Conservation (phyloP, 2,797 vertebrate genomes). For the Lithobates pipiens region DNA sequence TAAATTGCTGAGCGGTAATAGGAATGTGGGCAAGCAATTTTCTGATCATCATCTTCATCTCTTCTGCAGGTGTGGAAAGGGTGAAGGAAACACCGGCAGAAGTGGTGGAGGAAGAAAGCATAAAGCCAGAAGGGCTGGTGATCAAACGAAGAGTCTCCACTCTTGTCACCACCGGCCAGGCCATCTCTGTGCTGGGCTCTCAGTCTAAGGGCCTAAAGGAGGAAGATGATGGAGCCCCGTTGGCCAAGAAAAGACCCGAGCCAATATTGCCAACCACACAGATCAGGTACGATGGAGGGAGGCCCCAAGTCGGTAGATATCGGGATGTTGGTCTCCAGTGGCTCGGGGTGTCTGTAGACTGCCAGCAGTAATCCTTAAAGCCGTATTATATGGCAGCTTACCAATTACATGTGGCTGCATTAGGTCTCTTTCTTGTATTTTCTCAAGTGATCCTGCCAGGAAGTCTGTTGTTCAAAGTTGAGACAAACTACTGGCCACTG, state of each 20-base stretch:
- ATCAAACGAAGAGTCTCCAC: slow-evolving; percentile 86
- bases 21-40: too few species aligned
- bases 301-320: too few species aligned
- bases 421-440: too few species aligned
- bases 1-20: too few species aligned
- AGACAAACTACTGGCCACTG: too few species aligned
- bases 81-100: slow-evolving; percentile 85
- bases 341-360: too few species aligned
- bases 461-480: too few species aligned
- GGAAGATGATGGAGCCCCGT: slow-evolving; percentile 70
- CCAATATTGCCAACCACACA: slow-evolving; percentile 88
- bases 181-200: slow-evolving; percentile 89
- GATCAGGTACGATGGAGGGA: slow-evolving; percentile 79
- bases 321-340: too few species aligned
- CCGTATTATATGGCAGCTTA: too few species aligned
- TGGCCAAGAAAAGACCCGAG: slow-evolving; percentile 86
- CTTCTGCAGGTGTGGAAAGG: slow-evolving; percentile 84
- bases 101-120: slow-evolving; percentile 73
- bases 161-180: slow-evolving; percentile 79
- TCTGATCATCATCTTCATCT: not conserved
- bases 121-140: slow-evolving; percentile 77
- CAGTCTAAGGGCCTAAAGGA: slow-evolving; percentile 69
- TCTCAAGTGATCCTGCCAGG: too few species aligned
- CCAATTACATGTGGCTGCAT: too few species aligned
- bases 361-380: too few species aligned